Conservation (phyloP, 2,888 invertebrate species). For the Tetheella fluctuosa region DNA sequence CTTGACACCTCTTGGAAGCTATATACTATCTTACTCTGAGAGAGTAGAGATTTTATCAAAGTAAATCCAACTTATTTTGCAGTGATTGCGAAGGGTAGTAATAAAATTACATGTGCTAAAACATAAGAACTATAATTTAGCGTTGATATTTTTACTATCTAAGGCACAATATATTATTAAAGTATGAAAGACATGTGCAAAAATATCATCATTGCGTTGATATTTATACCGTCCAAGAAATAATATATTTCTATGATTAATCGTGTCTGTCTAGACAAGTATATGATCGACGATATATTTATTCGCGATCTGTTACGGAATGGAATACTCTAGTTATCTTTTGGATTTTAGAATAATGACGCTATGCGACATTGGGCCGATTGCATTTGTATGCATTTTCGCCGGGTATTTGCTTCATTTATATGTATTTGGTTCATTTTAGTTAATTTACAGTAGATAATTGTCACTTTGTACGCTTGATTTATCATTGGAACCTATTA, state of each 20-base stretch:
- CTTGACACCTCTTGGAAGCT: no score
- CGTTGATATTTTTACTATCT: not conserved
- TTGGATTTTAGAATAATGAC: conserved; percentile 8
- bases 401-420: conserved; percentile 42
- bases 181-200: not conserved
- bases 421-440: conserved; percentile 49
- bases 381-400: conserved; percentile 28
- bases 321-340: conserved; percentile 4
- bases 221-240: not conserved
- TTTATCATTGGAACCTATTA: conserved; percentile 25
- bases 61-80: no score
- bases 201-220: not conserved
- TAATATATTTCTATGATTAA: conserved; percentile 4
- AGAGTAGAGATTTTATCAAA: no score
- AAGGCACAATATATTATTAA: not conserved
- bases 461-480: conserved; percentile 37
- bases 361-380: conserved; percentile 29
- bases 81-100: no score
- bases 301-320: conserved; percentile 14
- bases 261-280: not conserved
- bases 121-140: not conserved
- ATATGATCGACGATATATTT: not conserved
- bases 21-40: no score
- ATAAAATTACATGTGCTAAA: not conserved
- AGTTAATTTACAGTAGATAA: conserved; percentile 29